Evolutionary conservation across 2,888 invertebrate species (phyloP), one percentile per base, ranked within the genome.

Genomic region (Herminia tarsipennalis): DNA sequence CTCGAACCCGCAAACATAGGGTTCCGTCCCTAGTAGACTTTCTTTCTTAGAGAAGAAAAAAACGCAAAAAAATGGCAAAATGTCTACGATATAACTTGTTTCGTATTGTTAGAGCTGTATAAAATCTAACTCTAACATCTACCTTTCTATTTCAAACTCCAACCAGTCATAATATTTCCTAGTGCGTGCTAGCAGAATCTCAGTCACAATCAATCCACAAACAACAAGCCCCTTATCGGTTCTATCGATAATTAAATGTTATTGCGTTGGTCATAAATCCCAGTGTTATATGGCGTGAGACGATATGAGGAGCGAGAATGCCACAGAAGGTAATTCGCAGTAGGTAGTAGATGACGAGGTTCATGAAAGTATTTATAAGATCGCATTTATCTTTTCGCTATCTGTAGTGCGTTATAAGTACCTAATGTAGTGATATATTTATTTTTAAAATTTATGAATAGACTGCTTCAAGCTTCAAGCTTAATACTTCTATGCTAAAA

Each of bases 231-330:
- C 17, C 49, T 60, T 73, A 73, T 70, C 66, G 56, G 29, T 40
- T 52, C 50, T 64, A 65, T 67, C 73, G 61, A 75, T 72, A 76
- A 65, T 74, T 72, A 75, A 75, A 74, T 66, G 66, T 65, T 63
- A 74, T 69, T 70, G 62, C 59, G 42, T 54, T 28, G 42, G 14
- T 40, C 45, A 67, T 76, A 73, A 74, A 75, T 74, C 46, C 29
- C 46, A 1, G n/a, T 10, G 25, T 49, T 40, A 54, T 41, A 45
- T 58, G 49, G 39, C 59, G 58, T 61, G 59, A 58, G 34, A 38
- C 29, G 38, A 25, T 35, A 34, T 45, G 6, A 43, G 29, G 30
- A 40, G 34, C 36, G 52, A 34, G 45, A 57, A 49, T 46, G 35
- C 36, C 22, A 36, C 8, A 29, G 10, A 14, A 36, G 27, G 14